These are phyloP conservation scores for Plebejus argus DNA, from an alignment of 2,888 invertebrate species.

Conservation along the genomic window DNA sequence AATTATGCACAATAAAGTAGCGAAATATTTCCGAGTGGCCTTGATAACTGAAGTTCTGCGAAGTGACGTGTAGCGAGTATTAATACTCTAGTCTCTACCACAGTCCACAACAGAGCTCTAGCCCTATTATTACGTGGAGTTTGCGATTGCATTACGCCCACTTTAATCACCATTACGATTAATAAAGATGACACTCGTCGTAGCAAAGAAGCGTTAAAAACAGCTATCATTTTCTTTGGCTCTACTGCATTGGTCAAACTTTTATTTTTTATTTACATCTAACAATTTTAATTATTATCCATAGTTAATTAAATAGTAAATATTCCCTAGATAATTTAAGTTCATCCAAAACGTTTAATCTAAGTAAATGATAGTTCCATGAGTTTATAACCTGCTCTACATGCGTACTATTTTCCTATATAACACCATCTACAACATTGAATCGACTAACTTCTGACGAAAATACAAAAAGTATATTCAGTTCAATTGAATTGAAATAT, in stretches of 20 bases:
- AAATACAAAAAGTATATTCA: constrained; percentile 28
- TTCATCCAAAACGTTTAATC: background rate
- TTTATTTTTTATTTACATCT: background rate
- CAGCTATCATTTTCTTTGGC: background rate
- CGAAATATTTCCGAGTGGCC: constrained; percentile 22
- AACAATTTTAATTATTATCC: background rate
- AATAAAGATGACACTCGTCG: constrained; percentile 16
- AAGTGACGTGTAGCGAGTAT: constrained; percentile 3
- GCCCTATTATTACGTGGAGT: constrained; percentile 12
- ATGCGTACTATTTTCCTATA: background rate
- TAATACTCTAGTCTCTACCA: constrained; percentile 17
- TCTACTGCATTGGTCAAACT: background rate
- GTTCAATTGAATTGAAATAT: constrained; percentile 46
- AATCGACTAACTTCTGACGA: constrained; percentile 19
- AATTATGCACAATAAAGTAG: constrained; percentile 29
- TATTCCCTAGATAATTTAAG: background rate
- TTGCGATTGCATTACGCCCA: constrained; percentile 15
- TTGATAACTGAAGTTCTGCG: constrained; percentile 23
- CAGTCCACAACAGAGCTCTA: constrained; percentile 10
- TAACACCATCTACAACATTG: background rate
- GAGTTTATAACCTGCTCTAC: background rate
- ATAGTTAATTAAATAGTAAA: background rate
- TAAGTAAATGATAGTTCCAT: background rate
- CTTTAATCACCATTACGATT: constrained; percentile 19
- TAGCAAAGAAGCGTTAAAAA: background rate